Percentiles rank a stretch among this genome's conserved stretches.
Evolutionary conservation across 1,140 invertebrate genomes (phyloP).

Genomic region (Lucilia cuprina): DNA sequence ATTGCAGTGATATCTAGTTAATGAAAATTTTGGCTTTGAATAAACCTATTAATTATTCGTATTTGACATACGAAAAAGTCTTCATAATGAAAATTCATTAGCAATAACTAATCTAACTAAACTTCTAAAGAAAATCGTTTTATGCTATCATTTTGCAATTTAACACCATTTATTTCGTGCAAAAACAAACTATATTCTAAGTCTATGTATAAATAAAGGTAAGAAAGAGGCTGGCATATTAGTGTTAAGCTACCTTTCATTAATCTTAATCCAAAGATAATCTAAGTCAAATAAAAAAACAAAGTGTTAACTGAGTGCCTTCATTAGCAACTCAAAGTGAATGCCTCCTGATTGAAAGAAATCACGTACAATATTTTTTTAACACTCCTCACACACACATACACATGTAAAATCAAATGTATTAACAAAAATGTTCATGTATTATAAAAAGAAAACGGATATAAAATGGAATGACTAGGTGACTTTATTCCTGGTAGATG

Average conservation of each 20-base stretch:
- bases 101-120: background rate
- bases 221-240: background rate
- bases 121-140: background rate
- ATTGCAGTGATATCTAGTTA: no score
- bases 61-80: background rate
- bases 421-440: background rate
- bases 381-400: background rate
- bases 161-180: background rate
- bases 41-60: background rate
- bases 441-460: background rate
- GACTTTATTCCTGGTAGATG: background rate
- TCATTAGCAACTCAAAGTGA: slow-evolving; percentile 4
- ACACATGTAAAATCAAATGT: background rate
- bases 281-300: background rate
- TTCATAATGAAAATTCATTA: background rate
- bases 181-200: background rate
- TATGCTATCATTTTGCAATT: slow-evolving; percentile 7
- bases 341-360: slow-evolving; percentile 20
- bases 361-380: slow-evolving; percentile 18
- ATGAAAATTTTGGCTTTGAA: background rate
- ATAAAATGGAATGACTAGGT: background rate
- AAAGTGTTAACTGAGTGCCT: slow-evolving; percentile 19
- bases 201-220: background rate
- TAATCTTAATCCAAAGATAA: slow-evolving; percentile 31
- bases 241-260: slow-evolving; percentile 11